Base-by-base conservation (phyloP, 1,140 invertebrate genomes). In the Drosophila mayri region DNA sequence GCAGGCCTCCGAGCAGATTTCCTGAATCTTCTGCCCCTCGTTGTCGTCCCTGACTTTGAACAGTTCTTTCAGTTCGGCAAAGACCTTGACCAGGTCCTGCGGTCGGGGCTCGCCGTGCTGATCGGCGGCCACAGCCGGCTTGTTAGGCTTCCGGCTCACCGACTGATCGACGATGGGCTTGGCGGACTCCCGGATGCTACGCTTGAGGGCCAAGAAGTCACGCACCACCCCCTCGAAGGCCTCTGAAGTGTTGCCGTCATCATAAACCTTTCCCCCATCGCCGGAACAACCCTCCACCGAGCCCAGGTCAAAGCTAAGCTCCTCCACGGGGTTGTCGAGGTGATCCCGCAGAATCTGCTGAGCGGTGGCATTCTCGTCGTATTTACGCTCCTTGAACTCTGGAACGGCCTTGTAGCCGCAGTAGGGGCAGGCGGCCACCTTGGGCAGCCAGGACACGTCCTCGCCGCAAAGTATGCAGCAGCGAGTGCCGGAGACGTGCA, bases 391-490 rank as follows among this genome's bases (percentile, higher is more conserved):
- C 25, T 71, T 67, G 20, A 78, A 79, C 4, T 67, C 35, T 0
- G 91, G 91, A 14, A 90, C 32, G 0, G 85, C 72, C 38, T 92
- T 92, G 55, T 92, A 92, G 25, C 85, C 85, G 28, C 91, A 92
- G n/a, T 87, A 64, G 0, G 91, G 87, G 73, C 91, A 92, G 0
- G 91, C 82, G 0, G 87, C 68, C 10, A 92, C 73, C 60, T 72
- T 81, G 16, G 91, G 91, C 57, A 92, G 41, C 91, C 88, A 92
- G 10, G 75, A 70, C 7, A 92, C 73, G 40, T 92, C 86, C 62
- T 78, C 82, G 22, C 86, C 72, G 40, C 91, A 92, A 4, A 92
- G 68, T 1, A 73, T 52, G 37, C 91, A 92, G 8, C 35, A 20
- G 3, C 85, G 70, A 7, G 28, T 50, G 10, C 22, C 11, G 22